phyloP scores from a whole-genome alignment of 2,113 vertebrate species.

The Fukomys damarensis region DNA sequence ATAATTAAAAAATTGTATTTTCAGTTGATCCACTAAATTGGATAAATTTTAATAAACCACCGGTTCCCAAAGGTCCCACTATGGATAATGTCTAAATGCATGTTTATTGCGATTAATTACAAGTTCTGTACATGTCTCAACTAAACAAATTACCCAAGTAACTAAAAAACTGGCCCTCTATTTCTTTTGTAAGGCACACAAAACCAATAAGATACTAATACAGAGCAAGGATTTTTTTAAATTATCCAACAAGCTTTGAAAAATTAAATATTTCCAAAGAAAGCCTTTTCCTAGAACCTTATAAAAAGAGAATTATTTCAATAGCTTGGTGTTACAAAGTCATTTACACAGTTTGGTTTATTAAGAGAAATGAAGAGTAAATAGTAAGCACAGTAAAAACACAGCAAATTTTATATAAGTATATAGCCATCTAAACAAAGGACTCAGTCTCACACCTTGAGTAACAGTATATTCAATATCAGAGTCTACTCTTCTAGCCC shows the following conservation, averaged over 20 bases:
- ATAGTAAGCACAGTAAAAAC: neutral
- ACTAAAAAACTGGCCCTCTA: neutral
- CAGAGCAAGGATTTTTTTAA: neutral
- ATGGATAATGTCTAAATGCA: neutral
- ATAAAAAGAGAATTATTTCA: neutral
- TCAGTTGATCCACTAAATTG: neutral
- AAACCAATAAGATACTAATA: neutral
- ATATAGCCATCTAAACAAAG: neutral
- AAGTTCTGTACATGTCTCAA: neutral
- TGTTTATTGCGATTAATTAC: neutral
- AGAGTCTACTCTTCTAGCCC: neutral
- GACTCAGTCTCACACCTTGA: neutral
- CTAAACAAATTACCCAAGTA: neutral
- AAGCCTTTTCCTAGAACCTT: neutral
- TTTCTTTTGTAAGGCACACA: neutral
- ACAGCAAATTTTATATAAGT: neutral
- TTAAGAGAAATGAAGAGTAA: neutral
- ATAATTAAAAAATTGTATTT: neutral
- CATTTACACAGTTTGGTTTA: neutral
- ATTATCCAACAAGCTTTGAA: neutral
- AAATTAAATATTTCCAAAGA: constrained; percentile 50
- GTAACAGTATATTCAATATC: neutral
- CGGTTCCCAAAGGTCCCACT: neutral
- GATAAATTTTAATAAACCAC: neutral
- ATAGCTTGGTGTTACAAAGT: neutral